Percentiles rank a stretch among this genome's conserved stretches.
Conservation (phyloP, 1,140 invertebrate species). For the Drosophila parabipectinata region DNA sequence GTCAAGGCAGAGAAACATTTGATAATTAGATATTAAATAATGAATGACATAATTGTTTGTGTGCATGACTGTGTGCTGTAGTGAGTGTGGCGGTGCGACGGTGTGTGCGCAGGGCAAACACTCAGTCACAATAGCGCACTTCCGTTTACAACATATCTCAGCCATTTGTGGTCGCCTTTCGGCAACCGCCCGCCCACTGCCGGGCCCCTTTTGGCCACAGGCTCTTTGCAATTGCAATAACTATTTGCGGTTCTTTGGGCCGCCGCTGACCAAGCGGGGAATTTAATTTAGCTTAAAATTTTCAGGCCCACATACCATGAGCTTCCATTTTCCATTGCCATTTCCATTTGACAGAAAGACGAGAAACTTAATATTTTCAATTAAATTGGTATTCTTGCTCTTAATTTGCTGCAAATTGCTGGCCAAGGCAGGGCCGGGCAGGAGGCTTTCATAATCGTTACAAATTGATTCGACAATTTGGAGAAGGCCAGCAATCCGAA, state of each 20-base stretch:
- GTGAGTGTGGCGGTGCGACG: not conserved
- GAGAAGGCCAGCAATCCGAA: conserved; percentile 4
- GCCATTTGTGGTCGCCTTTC: conserved; percentile 55
- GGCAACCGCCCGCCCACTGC: conserved; percentile 19
- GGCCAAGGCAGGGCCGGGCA: conserved; percentile 15
- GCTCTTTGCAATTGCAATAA: conserved; percentile 71
- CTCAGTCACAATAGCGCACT: conserved; percentile 25
- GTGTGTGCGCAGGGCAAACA: conserved; percentile 22
- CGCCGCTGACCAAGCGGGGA: conserved; percentile 55
- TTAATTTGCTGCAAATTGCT: conserved; percentile 43
- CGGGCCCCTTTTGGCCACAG: not conserved
- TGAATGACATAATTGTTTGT: conserved; percentile 68
- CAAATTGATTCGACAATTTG: conserved; percentile 61
- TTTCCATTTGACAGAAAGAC: not conserved
- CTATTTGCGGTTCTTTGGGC: conserved; percentile 63
- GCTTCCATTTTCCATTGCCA: not conserved
- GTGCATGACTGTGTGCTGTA: not conserved
- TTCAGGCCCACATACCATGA: not conserved
- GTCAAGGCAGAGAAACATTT: conserved; percentile 33
- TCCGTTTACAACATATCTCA: conserved; percentile 42
- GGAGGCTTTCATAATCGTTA: conserved; percentile 46
- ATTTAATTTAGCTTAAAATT: conserved; percentile 74
- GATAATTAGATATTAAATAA: conserved; percentile 80
- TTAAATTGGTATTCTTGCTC: conserved; percentile 15
- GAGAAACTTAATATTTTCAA: conserved; percentile 6